Evolutionary conservation across 2,113 vertebrate genomes (phyloP).

Genomic region (Saccopteryx bilineata): DNA sequence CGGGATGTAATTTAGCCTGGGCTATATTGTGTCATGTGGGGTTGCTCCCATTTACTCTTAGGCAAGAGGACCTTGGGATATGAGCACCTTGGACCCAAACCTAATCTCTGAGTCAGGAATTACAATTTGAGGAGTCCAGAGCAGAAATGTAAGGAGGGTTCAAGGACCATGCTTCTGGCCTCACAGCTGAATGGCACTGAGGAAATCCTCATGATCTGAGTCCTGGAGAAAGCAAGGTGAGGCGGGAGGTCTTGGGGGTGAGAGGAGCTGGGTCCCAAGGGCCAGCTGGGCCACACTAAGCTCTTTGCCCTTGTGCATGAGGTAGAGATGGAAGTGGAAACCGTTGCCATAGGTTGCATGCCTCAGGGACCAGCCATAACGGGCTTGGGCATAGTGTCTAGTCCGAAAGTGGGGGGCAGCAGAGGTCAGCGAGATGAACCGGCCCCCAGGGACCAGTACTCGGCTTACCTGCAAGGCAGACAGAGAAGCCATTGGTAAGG

Average conservation of each 20-base stretch:
- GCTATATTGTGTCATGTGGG: slow-evolving; percentile 40
- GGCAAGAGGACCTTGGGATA: not conserved
- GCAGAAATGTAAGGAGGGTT: not conserved
- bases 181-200: slow-evolving; percentile 91
- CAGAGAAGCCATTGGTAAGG: not conserved
- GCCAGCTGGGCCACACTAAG: slow-evolving; percentile 88
- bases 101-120: slow-evolving; percentile 7
- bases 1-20: not conserved
- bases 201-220: slow-evolving; percentile 90
- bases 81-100: slow-evolving; percentile 29
- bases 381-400: slow-evolving; percentile 91
- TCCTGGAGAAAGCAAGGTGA: slow-evolving; percentile 57
- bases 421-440: slow-evolving; percentile 95
- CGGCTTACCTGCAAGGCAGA: slow-evolving; percentile 91
- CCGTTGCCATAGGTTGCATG: slow-evolving; percentile 90
- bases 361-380: slow-evolving; percentile 93
- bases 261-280: slow-evolving; percentile 87
- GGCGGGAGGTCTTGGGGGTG: slow-evolving; percentile 40
- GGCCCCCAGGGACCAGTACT: slow-evolving; percentile 91
- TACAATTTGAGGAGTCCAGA: slow-evolving; percentile 6
- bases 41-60: slow-evolving; percentile 10
- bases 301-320: slow-evolving; percentile 93
- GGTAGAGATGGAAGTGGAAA: slow-evolving; percentile 94
- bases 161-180: not conserved
- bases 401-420: slow-evolving; percentile 94